A percentile compares a stretch with the other conserved stretches of the same genome.
These are phyloP conservation scores for Lomographa bimaculata DNA, from an alignment of 2,888 invertebrate genomes.

Conservation along the genomic window DNA sequence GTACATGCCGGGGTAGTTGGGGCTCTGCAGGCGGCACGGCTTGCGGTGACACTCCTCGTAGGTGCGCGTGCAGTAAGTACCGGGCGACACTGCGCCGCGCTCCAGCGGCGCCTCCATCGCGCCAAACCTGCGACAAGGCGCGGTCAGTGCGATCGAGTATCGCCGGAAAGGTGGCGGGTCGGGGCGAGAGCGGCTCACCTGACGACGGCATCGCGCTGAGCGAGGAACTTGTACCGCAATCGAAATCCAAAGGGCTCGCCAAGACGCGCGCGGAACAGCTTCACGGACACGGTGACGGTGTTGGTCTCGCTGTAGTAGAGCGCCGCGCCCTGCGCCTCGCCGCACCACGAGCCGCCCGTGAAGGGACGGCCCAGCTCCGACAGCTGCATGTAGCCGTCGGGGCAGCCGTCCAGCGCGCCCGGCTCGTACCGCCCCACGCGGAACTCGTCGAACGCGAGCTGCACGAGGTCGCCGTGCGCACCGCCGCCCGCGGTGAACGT, in stretches of 20 bases:
- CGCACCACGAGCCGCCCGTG: conserved; percentile 96
- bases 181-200: conserved; percentile 61
- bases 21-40: conserved; percentile 93
- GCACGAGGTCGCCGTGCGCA: conserved; percentile 94
- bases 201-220: conserved; percentile 90
- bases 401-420: conserved; percentile 89
- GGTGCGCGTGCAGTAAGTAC: conserved; percentile 92
- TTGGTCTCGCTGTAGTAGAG: conserved; percentile 95
- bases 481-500: conserved; percentile 96
- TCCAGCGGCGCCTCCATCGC: conserved; percentile 90
- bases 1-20: conserved; percentile 95
- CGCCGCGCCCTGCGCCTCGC: conserved; percentile 90
- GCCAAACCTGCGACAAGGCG: conserved; percentile 84
- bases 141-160: conserved; percentile 6
- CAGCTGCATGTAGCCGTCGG: conserved; percentile 94
- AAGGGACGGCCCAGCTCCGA: conserved; percentile 94
- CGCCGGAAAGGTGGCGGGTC: neutral
- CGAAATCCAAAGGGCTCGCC: conserved; percentile 91
- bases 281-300: conserved; percentile 93
- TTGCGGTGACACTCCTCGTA: conserved; percentile 94
- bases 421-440: conserved; percentile 92
- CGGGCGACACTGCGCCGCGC: conserved; percentile 92
- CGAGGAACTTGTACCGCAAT: conserved; percentile 91
- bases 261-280: conserved; percentile 88
- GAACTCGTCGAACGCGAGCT: conserved; percentile 95